Evolutionary conservation across 1,140 invertebrate species (phyloP).

Genomic region (Calephelis nemesis): DNA sequence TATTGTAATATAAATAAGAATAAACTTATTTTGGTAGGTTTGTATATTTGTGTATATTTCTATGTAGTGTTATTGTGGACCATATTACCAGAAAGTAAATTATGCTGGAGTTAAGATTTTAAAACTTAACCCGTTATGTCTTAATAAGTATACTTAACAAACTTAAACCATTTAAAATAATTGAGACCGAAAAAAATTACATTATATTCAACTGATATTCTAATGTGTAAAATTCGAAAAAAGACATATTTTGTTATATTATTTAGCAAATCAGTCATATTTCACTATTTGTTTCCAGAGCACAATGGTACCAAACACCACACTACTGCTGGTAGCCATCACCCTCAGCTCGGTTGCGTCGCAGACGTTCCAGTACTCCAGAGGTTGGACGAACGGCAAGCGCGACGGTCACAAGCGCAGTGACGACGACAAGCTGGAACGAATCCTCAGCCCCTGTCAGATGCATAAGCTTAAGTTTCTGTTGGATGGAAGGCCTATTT

Average conservation of each 20-base stretch:
- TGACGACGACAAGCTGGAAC: constrained; percentile 53
- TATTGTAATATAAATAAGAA: too few relatives aligned
- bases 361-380: constrained; percentile 87
- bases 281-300: constrained; percentile 31
- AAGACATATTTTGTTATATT: background rate
- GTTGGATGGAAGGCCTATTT: constrained; percentile 70
- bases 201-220: too few relatives aligned
- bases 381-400: constrained; percentile 88
- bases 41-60: too few relatives aligned
- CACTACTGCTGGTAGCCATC: constrained; percentile 49
- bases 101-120: too few relatives aligned
- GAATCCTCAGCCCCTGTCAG: constrained; percentile 69
- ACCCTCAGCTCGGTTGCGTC: constrained; percentile 60
- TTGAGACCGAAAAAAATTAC: too few relatives aligned
- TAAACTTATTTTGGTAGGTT: too few relatives aligned
- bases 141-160: too few relatives aligned
- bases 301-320: constrained; percentile 50
- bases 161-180: too few relatives aligned
- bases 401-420: constrained; percentile 59
- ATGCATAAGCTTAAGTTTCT: constrained; percentile 76
- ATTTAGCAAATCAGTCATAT: too few relatives aligned
- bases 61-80: too few relatives aligned
- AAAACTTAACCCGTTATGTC: too few relatives aligned
- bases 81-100: too few relatives aligned
- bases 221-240: background rate